Evolutionary conservation across 2,113 vertebrate species (phyloP).

Genomic region (Nesoenas mayeri): DNA sequence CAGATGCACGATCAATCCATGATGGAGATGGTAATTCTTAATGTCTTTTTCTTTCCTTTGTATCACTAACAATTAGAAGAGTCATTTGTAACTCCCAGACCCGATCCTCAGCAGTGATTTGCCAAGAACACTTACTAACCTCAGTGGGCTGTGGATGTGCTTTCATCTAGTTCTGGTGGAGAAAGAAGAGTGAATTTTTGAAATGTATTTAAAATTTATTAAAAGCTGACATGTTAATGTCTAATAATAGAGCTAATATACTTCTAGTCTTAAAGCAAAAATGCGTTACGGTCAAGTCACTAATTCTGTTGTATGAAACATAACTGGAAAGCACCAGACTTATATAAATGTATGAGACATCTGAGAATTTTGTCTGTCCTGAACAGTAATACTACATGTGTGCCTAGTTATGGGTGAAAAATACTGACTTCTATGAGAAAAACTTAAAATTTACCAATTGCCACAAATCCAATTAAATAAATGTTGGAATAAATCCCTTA

Average conservation of each 20-base stretch:
- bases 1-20: conserved; percentile 83
- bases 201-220: background rate
- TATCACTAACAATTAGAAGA: background rate
- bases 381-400: background rate
- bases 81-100: background rate
- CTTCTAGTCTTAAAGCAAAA: background rate
- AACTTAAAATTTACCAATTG: background rate
- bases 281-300: background rate
- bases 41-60: background rate
- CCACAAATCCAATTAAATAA: background rate
- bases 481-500: background rate
- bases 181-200: background rate
- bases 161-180: background rate
- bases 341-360: background rate
- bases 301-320: background rate
- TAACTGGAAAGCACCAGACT: background rate
- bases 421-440: background rate
- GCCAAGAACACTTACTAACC: background rate
- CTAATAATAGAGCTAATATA: background rate
- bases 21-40: conserved; percentile 78
- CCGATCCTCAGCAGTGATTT: background rate
- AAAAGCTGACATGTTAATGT: background rate
- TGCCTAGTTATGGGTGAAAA: background rate
- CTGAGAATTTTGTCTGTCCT: background rate
- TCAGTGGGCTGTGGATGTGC: background rate